These are phyloP conservation scores for Athalia circularis DNA, from an alignment of 2,888 invertebrate species.

Conservation along the genomic window DNA sequence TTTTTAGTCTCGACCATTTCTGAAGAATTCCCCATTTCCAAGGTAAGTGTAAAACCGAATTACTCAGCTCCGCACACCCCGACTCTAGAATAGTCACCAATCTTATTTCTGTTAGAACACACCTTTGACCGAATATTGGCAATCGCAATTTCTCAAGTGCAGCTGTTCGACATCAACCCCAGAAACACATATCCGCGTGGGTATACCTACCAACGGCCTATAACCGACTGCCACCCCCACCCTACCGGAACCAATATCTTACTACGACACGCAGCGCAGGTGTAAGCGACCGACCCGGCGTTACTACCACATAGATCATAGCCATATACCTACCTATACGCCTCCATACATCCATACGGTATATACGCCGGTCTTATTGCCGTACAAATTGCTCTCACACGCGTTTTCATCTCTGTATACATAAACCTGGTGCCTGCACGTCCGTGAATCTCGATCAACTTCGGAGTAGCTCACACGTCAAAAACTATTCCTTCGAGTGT, in stretches of 20 bases:
- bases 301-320: conserved; percentile 11
- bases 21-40: too few relatives aligned
- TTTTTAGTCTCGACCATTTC: too few relatives aligned
- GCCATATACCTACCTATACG: too few relatives aligned
- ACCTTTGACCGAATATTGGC: conserved; percentile 42
- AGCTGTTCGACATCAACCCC: conserved; percentile 45
- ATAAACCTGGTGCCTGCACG: not conserved
- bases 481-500: too few relatives aligned
- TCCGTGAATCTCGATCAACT: not conserved
- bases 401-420: not conserved
- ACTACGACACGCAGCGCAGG: conserved; percentile 33
- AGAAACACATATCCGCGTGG: conserved; percentile 38
- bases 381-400: conserved; percentile 33
- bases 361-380: conserved; percentile 24
- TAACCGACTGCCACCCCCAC: conserved; percentile 3
- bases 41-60: too few relatives aligned
- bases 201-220: not conserved
- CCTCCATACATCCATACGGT: too few relatives aligned
- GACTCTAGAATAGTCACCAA: too few relatives aligned
- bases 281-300: conserved; percentile 26
- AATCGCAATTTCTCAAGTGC: conserved; percentile 46
- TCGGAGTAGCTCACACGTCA: too few relatives aligned
- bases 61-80: too few relatives aligned
- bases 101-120: conserved; percentile 15
- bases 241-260: conserved; percentile 40